Evolutionary conservation across 2,113 vertebrate genomes (phyloP).

Genomic region (Hipposideros armiger): DNA sequence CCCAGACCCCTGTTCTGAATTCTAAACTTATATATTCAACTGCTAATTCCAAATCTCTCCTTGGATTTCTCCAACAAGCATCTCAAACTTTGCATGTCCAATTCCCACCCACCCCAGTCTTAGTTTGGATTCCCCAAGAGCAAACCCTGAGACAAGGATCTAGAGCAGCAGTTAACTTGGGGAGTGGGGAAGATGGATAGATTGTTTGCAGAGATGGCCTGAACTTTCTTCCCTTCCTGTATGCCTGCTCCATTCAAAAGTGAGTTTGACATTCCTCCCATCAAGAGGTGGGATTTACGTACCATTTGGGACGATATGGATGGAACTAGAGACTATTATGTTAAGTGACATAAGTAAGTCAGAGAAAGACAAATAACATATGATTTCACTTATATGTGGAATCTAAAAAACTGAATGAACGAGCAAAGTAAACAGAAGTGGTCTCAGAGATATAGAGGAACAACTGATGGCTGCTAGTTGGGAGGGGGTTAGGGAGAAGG

Average conservation of each 20-base stretch:
- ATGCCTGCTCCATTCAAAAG: not conserved
- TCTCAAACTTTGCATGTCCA: not conserved
- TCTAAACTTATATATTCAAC: not conserved
- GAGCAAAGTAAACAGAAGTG: too few species aligned
- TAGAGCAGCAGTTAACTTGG: not conserved
- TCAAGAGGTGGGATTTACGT: not conserved
- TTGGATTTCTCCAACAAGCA: conserved; percentile 7
- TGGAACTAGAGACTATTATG: too few species aligned
- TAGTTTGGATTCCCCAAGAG: not conserved
- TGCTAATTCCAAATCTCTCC: not conserved
- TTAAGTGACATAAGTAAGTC: too few species aligned
- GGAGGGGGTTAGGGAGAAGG: too few species aligned
- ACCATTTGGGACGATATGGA: too few species aligned
- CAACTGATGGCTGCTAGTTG: too few species aligned
- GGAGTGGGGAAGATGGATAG: not conserved
- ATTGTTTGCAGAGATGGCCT: not conserved
- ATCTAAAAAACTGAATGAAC: too few species aligned
- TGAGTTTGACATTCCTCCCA: not conserved
- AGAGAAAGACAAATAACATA: too few species aligned
- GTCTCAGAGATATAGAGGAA: too few species aligned
- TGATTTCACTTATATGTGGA: too few species aligned
- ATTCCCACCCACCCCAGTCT: not conserved
- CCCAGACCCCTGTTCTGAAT: conserved; percentile 1
- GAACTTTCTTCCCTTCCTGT: not conserved
- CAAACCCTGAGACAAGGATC: not conserved